Base-by-base conservation (phyloP, 2,797 vertebrate genomes). In the Triplophysa bombifrons region DNA sequence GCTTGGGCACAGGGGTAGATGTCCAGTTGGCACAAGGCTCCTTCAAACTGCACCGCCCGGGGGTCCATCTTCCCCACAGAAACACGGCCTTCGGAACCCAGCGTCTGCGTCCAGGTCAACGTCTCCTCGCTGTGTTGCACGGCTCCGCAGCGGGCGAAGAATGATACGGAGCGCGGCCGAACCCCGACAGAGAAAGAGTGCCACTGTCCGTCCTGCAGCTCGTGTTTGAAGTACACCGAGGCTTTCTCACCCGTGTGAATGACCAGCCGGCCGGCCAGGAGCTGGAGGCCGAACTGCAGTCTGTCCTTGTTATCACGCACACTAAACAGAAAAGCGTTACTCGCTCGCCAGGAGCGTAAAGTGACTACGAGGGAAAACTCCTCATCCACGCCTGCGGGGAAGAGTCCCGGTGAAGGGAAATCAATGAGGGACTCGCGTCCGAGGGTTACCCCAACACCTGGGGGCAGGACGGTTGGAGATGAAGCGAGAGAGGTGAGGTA, bases 241-340 rank as follows among this genome's bases (percentile, higher is more conserved):
- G 94, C 91, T 84, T 95, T 96, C 84, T 95, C 95, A 12, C 94
- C 94, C 7, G 92, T 91, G 85, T 96, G 89, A 11, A 99, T 95
- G 1, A 90, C 94, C 86, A 99, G 88, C 87, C 95, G 95, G 82
- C 88, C 94, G 0, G 95, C 96, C n/a, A 98, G 91, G 77, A 99
- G 91, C 86, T 99, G 97, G 27, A 99, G 88, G 85, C 96, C 97
- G 80, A 99, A 95, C 78, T 90, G 94, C 86, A 99, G 91, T 84
- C 92, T 92, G 86, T 91, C 95, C 90, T 89, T 94, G 82, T 80
- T 74, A 80, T 91, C 94, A 88, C 90, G 94, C 87, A 99, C 86
- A 89, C 95, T 97, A 92, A 99, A 96, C 90, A 99, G 92, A 90
- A 99, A 99, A 84, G 97, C 96, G 89, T 97, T 97, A 89, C 96